These are phyloP conservation scores for Syngnathus floridae DNA, from an alignment of 2,113 vertebrate species.

Conservation along the genomic window DNA sequence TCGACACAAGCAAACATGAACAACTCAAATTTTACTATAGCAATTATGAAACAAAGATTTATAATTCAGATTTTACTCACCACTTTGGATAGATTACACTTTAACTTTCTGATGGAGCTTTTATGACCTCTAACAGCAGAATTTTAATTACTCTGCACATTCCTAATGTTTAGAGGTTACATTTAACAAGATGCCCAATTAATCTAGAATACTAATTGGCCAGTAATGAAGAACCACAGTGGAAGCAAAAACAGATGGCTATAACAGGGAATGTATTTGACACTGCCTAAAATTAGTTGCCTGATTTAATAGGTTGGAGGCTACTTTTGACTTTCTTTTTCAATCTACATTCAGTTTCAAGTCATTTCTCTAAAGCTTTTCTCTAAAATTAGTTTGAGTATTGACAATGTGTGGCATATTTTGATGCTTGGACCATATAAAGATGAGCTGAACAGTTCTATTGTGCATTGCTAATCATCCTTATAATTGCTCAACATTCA, in stretches of 20 bases:
- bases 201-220: conserved; percentile 57
- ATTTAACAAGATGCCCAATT: conserved; percentile 61
- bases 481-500: neutral
- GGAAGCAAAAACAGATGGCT: conserved; percentile 17
- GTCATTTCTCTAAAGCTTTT: conserved; percentile 35
- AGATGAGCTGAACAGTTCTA: conserved; percentile 8
- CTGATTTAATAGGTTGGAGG: conserved; percentile 40
- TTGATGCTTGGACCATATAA: neutral
- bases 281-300: conserved; percentile 37
- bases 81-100: neutral
- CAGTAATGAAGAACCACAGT: conserved; percentile 50
- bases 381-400: conserved; percentile 4
- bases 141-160: conserved; percentile 51
- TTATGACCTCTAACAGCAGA: conserved; percentile 29
- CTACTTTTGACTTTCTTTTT: conserved; percentile 32
- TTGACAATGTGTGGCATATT: conserved; percentile 17
- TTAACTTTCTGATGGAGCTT: conserved; percentile 9
- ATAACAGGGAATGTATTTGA: conserved; percentile 47
- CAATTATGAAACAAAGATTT: neutral
- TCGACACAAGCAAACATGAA: neutral
- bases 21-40: neutral
- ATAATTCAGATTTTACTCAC: neutral
- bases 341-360: conserved; percentile 36
- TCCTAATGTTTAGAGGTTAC: conserved; percentile 63
- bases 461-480: conserved; percentile 3